These are phyloP conservation scores for Callorhinus ursinus DNA, from an alignment of 2,113 vertebrate species.

Conservation along the genomic window DNA sequence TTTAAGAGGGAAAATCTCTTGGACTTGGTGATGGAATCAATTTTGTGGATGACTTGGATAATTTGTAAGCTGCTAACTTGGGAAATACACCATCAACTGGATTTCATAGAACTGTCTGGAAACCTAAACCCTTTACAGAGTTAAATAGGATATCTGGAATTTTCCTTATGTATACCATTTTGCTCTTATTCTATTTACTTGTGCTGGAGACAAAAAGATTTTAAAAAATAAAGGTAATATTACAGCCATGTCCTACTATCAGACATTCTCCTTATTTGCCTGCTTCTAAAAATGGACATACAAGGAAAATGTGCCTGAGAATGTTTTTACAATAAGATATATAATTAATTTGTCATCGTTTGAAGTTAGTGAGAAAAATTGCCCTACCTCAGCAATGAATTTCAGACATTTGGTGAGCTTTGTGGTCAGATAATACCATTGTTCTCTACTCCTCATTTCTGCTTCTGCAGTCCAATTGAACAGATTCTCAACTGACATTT, in stretches of 20 bases:
- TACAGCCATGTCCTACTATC: not conserved
- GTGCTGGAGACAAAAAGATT: not conserved
- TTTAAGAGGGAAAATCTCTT: not conserved
- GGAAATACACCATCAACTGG: not conserved
- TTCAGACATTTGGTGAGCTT: not conserved
- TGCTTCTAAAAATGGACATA: not conserved
- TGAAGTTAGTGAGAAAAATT: not conserved
- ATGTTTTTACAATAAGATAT: conserved; percentile 3
- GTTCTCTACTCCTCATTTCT: not conserved
- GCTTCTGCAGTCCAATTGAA: not conserved
- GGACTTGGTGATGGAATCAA: not conserved
- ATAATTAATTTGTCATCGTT: not conserved
- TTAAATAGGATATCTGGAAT: not conserved
- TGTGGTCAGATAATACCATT: not conserved
- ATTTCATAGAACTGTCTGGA: not conserved
- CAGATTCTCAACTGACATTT: not conserved
- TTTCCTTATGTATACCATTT: not conserved
- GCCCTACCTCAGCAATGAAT: not conserved
- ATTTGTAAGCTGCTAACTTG: not conserved
- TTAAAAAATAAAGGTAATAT: not conserved
- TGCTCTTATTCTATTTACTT: conserved; percentile 1
- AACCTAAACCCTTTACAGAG: not conserved
- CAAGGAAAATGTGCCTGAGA: not conserved
- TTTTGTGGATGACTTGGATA: not conserved
- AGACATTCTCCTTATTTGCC: not conserved